Evolutionary conservation across 2,113 vertebrate species (phyloP).

Genomic region (Nibea coibor): DNA sequence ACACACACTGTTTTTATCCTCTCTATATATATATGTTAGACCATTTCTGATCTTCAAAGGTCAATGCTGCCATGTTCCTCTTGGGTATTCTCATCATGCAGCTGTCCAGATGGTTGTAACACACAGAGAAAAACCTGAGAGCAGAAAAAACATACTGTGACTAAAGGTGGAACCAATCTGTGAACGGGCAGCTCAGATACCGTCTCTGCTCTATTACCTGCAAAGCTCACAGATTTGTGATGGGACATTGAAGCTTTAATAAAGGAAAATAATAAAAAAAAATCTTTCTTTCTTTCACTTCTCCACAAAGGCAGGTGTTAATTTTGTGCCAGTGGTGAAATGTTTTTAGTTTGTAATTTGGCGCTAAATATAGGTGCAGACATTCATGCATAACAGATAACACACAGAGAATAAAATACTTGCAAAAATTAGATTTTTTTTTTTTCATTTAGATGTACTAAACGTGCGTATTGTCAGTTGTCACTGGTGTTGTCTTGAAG

Average conservation of each 20-base stretch:
- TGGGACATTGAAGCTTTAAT: not conserved
- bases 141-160: slow-evolving; percentile 12
- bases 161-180: slow-evolving; percentile 21
- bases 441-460: not conserved
- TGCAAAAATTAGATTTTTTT: no score
- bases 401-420: not conserved
- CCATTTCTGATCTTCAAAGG: slow-evolving; percentile 2
- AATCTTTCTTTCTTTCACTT: not conserved
- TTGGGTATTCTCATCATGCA: not conserved
- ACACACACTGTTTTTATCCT: no score
- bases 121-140: not conserved
- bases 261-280: not conserved
- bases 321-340: not conserved
- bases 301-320: not conserved
- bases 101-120: slow-evolving; percentile 9
- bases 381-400: not conserved
- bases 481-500: not conserved
- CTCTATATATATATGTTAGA: not conserved
- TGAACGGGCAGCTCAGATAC: slow-evolving; percentile 8
- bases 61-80: not conserved
- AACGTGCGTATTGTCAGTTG: not conserved
- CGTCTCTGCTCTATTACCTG: slow-evolving; percentile 1
- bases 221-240: not conserved
- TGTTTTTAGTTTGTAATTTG: no score
- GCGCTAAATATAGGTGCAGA: no score